Conservation (phyloP, 2,888 invertebrate genomes). For the Oeneis ivallda region DNA sequence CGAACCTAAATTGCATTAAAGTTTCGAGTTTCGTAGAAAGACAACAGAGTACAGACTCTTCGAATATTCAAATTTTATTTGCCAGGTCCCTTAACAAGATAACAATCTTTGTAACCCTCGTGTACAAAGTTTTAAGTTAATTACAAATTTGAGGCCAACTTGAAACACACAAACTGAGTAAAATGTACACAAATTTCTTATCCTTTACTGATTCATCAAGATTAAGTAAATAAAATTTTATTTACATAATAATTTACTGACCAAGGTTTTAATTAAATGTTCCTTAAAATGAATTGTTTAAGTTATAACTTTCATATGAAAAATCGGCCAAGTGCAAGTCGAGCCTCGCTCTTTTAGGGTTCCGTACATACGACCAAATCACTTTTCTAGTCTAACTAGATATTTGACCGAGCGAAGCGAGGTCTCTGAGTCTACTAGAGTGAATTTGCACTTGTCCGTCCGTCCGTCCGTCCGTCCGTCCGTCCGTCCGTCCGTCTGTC, state of each 20-base stretch:
- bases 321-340: too few relatives aligned
- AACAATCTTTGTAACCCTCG: conserved; percentile 50
- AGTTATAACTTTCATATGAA: too few relatives aligned
- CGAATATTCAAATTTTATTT: conserved; percentile 36
- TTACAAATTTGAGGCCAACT: conserved; percentile 60
- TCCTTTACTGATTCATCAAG: conserved; percentile 15
- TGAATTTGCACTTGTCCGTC: too few relatives aligned
- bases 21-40: conserved; percentile 2
- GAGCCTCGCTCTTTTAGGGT: too few relatives aligned
- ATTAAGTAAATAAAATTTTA: background rate
- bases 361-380: too few relatives aligned
- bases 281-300: background rate
- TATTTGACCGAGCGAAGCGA: too few relatives aligned
- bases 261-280: conserved; percentile 13
- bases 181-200: conserved; percentile 33
- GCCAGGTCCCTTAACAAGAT: conserved; percentile 42
- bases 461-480: too few relatives aligned
- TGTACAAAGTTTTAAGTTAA: conserved; percentile 61
- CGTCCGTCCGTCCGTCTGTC: too few relatives aligned
- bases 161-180: conserved; percentile 52
- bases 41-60: conserved; percentile 18
- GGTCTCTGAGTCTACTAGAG: too few relatives aligned
- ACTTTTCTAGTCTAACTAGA: too few relatives aligned
- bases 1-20: conserved; percentile 8
- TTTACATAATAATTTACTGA: conserved; percentile 14